A percentile compares a stretch with the other conserved stretches of the same genome.
Conservation (phyloP, 2,888 invertebrate genomes). For the Ophonus ardosiacus region DNA sequence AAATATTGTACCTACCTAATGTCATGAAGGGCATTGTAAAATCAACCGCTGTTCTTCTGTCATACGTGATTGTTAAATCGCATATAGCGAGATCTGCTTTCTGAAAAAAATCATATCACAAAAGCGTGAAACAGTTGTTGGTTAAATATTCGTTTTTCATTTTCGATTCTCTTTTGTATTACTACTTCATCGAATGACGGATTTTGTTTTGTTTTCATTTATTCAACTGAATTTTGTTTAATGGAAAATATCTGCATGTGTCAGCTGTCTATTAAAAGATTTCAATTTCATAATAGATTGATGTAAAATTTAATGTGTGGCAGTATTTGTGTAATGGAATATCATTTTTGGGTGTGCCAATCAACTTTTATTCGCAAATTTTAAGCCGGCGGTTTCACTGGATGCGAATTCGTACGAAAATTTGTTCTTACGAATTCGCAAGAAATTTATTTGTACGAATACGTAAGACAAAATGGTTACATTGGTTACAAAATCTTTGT, state of each 20-base stretch:
- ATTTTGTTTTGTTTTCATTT: conserved; percentile 48
- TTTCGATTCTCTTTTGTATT: conserved; percentile 24
- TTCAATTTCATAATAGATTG: conserved; percentile 13
- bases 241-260: conserved; percentile 25
- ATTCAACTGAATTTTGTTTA: conserved; percentile 41
- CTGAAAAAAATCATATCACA: conserved; percentile 77
- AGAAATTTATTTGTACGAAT: no score
- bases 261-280: conserved; percentile 33
- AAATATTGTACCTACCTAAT: conserved; percentile 79
- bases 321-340: neutral
- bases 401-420: no score
- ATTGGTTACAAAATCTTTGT: no score
- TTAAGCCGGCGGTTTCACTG: no score
- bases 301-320: neutral
- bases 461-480: no score
- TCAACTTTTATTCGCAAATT: no score
- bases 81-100: conserved; percentile 97
- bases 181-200: conserved; percentile 10
- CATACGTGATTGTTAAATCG: conserved; percentile 96
- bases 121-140: neutral
- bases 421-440: no score
- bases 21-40: conserved; percentile 99
- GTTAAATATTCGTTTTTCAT: neutral
- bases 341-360: no score
- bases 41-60: conserved; percentile 91